Percentiles rank a stretch among this genome's conserved stretches.
These are phyloP conservation scores for Drosophila takahashii DNA, from an alignment of 1,140 invertebrate species.

Conservation along the genomic window DNA sequence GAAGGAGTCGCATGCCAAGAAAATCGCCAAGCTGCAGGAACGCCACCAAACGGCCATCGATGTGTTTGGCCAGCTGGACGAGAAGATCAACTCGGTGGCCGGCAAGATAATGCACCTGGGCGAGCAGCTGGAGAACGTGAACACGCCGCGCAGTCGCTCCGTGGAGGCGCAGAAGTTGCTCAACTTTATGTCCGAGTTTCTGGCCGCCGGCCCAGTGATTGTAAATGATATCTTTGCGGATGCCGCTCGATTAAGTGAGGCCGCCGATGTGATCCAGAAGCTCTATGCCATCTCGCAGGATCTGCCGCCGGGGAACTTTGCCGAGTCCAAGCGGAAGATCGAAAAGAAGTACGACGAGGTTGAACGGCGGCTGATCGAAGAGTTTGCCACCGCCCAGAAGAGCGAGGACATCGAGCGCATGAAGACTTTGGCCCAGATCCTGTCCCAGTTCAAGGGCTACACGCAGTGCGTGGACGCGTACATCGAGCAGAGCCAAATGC, in stretches of 20 bases:
- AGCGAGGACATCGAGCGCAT: conserved; percentile 94
- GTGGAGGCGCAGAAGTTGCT: conserved; percentile 98
- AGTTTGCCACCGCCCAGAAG: conserved; percentile 95
- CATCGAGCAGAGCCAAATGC: conserved; percentile 97
- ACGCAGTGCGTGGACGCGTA: conserved; percentile 98
- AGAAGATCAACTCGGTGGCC: conserved; percentile 98
- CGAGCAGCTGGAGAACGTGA: conserved; percentile 98
- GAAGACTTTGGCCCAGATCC: conserved; percentile 96
- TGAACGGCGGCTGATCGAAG: conserved; percentile 96
- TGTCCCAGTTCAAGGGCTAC: conserved; percentile 98
- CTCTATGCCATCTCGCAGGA: conserved; percentile 98
- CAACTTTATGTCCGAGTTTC: conserved; percentile 96
- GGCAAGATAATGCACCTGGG: conserved; percentile 99
- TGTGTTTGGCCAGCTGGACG: conserved; percentile 96
- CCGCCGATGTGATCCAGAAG: conserved; percentile 99
- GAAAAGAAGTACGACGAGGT: conserved; percentile 97
- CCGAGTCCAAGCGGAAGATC: conserved; percentile 95
- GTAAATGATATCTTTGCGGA: conserved; percentile 95
- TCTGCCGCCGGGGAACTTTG: conserved; percentile 94
- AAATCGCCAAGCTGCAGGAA: conserved; percentile 93
- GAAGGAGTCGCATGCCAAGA: conserved; percentile 92
- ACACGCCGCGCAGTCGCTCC: conserved; percentile 96
- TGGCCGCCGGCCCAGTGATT: conserved; percentile 92
- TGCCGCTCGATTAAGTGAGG: conserved; percentile 94
- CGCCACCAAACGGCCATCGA: conserved; percentile 92